Percentiles rank a stretch among this genome's conserved stretches.
Conservation (phyloP, 2,797 vertebrate genomes). For the Eremophila alpestris region DNA sequence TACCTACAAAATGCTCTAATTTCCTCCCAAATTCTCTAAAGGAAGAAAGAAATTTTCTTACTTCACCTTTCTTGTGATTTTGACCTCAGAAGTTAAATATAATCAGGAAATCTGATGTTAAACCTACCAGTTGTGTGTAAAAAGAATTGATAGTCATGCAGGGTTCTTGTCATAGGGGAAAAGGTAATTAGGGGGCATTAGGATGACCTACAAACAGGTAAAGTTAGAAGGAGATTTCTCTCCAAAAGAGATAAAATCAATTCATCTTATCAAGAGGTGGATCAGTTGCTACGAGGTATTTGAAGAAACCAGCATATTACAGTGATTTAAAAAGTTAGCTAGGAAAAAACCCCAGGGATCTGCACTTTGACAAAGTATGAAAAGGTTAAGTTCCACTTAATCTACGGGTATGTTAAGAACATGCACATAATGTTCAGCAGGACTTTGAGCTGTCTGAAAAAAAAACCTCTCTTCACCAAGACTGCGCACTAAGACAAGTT, state of each 20-base stretch:
- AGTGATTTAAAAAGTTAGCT: not conserved
- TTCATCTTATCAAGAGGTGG: not conserved
- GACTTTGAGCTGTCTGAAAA: not conserved
- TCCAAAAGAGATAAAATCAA: not conserved
- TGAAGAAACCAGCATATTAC: not conserved
- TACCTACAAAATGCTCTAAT: not conserved
- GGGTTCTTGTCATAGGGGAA: not conserved
- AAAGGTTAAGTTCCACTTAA: not conserved
- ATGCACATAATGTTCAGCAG: not conserved
- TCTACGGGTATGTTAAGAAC: not conserved
- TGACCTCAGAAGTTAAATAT: not conserved
- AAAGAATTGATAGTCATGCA: not conserved
- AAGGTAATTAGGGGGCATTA: not conserved
- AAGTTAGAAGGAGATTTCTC: not conserved
- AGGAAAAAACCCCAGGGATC: not conserved
- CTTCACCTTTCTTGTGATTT: not conserved
- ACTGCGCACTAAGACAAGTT: not conserved
- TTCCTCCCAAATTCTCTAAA: not conserved
- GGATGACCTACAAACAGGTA: not conserved
- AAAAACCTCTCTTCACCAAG: not conserved
- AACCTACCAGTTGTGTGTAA: not conserved
- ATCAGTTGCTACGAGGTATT: not conserved
- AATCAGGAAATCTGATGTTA: not conserved
- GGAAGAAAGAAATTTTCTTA: not conserved
- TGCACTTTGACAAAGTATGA: not conserved